These are phyloP conservation scores for Drosophila imparisetae DNA, from an alignment of 2,888 invertebrate genomes.

Conservation along the genomic window DNA sequence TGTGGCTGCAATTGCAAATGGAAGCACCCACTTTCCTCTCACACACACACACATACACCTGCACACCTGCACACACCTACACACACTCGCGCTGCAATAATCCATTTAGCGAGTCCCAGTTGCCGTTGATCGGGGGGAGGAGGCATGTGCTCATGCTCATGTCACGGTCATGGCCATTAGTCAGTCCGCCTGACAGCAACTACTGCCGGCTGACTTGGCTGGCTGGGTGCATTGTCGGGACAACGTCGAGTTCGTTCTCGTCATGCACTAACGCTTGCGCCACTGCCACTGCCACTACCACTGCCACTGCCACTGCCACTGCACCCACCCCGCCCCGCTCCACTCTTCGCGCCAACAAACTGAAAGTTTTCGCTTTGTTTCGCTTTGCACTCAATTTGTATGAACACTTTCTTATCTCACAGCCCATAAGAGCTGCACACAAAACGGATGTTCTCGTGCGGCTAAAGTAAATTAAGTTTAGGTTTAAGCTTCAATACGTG, in stretches of 20 bases:
- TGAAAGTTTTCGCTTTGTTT: neutral
- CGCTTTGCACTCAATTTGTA: neutral
- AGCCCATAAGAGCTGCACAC: neutral
- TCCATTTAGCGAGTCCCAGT: constrained; percentile 1
- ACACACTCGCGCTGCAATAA: constrained; percentile 1
- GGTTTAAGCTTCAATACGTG: neutral
- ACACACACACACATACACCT: neutral
- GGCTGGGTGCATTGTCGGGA: constrained; percentile 12
- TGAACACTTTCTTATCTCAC: neutral
- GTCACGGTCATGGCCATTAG: constrained; percentile 41
- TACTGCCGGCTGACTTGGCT: constrained; percentile 1
- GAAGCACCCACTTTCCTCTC: neutral
- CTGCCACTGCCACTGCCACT: neutral
- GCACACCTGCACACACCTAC: constrained; percentile 1
- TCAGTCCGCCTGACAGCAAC: constrained; percentile 6
- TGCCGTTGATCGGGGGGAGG: neutral
- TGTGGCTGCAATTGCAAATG: constrained; percentile 24
- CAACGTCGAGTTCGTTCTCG: neutral
- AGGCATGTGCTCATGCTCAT: constrained; percentile 24
- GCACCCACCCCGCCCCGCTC: neutral
- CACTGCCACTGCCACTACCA: neutral
- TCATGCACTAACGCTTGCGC: constrained; percentile 19
- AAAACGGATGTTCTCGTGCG: neutral
- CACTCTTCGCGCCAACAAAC: neutral
- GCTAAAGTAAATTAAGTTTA: neutral